Evolutionary conservation across 2,797 vertebrate species (phyloP).

Genomic region (Simalia tracyae): DNA sequence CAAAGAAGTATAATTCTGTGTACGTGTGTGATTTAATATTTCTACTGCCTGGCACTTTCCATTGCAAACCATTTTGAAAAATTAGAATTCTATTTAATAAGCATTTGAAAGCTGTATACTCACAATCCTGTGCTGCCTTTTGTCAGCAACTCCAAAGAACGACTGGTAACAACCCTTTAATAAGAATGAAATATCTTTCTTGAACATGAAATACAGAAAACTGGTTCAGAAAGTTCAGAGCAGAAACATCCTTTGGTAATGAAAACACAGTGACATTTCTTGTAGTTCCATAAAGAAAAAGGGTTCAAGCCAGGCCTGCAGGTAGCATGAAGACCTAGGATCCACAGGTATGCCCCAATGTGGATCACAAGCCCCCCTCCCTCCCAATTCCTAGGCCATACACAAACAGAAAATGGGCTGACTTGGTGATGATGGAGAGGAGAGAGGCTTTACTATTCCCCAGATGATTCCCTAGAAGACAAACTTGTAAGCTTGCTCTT

Average conservation of each 20-base stretch:
- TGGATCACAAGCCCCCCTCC: not conserved
- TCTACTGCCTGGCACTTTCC: not conserved
- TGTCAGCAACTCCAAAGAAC: not conserved
- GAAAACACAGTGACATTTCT: not conserved
- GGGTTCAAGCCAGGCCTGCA: not conserved
- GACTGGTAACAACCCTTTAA: not conserved
- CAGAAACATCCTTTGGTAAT: not conserved
- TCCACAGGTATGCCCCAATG: not conserved
- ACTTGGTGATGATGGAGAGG: not conserved
- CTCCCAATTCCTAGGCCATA: not conserved
- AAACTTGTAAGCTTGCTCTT: not conserved
- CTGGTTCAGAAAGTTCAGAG: not conserved
- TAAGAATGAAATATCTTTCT: not conserved
- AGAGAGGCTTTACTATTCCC: not conserved
- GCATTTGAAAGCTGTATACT: not conserved
- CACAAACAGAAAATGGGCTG: not conserved
- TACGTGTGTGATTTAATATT: not conserved
- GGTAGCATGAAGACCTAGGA: not conserved
- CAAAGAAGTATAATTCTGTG: not conserved
- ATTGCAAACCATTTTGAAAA: not conserved
- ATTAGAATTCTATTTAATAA: not conserved
- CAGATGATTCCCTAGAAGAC: not conserved
- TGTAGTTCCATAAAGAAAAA: not conserved
- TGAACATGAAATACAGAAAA: not conserved
- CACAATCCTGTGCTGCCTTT: not conserved